These are phyloP conservation scores for Empidonax alnorum DNA, from an alignment of 2,113 vertebrate species.

Conservation along the genomic window DNA sequence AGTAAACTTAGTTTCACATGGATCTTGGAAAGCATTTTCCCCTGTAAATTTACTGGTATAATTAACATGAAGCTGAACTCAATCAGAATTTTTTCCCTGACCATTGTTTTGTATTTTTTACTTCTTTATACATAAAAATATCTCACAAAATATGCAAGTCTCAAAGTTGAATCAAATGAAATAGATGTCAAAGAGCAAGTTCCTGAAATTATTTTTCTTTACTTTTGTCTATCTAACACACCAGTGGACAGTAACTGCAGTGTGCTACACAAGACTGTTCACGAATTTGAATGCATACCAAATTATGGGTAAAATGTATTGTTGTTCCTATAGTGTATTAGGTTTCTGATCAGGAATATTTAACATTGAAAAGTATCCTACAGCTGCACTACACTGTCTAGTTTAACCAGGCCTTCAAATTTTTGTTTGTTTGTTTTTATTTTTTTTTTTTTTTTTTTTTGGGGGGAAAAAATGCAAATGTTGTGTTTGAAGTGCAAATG, in stretches of 20 bases:
- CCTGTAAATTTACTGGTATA: not conserved
- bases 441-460: too few species aligned
- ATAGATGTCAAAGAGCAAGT: not conserved
- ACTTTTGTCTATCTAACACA: not conserved
- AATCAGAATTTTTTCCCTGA: not conserved
- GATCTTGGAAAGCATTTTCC: not conserved
- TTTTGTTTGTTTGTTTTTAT: too few species aligned
- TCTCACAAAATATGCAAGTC: not conserved
- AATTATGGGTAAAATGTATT: not conserved
- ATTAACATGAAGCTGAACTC: not conserved
- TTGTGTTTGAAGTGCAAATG: not conserved
- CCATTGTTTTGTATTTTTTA: not conserved
- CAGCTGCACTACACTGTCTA: not conserved
- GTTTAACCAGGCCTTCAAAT: not conserved
- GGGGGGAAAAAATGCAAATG: not conserved
- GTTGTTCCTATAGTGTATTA: not conserved
- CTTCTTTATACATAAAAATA: not conserved
- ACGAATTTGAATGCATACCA: not conserved
- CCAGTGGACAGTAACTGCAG: not conserved
- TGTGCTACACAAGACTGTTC: not conserved
- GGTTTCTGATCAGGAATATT: not conserved
- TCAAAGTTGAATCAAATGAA: not conserved
- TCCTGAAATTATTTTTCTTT: not conserved
- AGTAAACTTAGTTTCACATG: not conserved
- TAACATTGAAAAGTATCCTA: not conserved